Evolutionary conservation across 2,888 invertebrate species (phyloP).

Genomic region (Sinopyrophorus schimmeli): DNA sequence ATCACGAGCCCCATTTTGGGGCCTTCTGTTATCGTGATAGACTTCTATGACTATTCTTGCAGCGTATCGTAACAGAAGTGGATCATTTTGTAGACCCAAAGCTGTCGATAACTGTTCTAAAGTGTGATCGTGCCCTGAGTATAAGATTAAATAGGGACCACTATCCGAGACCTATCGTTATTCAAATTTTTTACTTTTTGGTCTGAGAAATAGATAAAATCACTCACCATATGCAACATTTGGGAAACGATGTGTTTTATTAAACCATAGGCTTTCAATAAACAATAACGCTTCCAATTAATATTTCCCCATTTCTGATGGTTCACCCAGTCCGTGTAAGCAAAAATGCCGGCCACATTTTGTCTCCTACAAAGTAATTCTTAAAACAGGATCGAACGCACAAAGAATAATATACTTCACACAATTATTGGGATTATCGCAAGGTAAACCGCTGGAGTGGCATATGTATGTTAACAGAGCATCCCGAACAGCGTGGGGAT

Average conservation of each 20-base stretch:
- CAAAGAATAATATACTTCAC: conserved; percentile 46
- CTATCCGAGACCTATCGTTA: conserved; percentile 45
- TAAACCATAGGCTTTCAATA: conserved; percentile 80
- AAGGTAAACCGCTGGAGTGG: conserved; percentile 80
- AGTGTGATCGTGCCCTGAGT: conserved; percentile 91
- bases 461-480: conserved; percentile 83
- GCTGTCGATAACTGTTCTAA: conserved; percentile 81
- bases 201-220: background rate
- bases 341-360: conserved; percentile 77
- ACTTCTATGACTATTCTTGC: conserved; percentile 87
- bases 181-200: background rate
- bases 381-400: background rate
- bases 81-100: conserved; percentile 69
- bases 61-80: conserved; percentile 80
- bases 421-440: conserved; percentile 60
- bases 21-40: conserved; percentile 67
- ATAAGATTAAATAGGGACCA: conserved; percentile 52
- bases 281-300: conserved; percentile 66
- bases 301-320: conserved; percentile 62
- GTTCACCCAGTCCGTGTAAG: conserved; percentile 81
- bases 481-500: conserved; percentile 76
- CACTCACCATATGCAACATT: conserved; percentile 74
- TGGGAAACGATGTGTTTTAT: conserved; percentile 80
- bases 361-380: conserved; percentile 50
- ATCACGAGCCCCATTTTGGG: conserved; percentile 58